Conservation (phyloP, 2,797 vertebrate genomes). For the Tachyglossus aculeatus region DNA sequence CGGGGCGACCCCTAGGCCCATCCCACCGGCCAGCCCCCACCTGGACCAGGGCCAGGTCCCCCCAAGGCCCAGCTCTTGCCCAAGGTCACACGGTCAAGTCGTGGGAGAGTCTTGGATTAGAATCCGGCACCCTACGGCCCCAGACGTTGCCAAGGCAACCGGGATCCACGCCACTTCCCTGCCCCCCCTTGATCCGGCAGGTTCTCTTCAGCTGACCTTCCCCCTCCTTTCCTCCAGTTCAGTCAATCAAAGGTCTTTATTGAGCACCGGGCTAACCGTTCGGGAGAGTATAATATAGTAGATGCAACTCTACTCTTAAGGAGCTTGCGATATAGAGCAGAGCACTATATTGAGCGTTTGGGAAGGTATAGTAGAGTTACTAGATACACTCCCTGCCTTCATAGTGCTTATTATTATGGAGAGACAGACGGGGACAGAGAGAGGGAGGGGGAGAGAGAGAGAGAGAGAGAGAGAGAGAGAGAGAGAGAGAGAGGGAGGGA, state of each 20-base stretch:
- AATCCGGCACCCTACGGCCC: background rate
- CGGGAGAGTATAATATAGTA: rapidly evolving
- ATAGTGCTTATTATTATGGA: background rate
- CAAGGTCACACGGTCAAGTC: background rate
- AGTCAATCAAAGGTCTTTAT: background rate
- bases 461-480: background rate
- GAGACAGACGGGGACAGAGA: background rate
- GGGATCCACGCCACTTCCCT: background rate
- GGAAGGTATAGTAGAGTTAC: background rate
- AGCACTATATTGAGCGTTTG: background rate
- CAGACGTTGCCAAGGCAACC: background rate
- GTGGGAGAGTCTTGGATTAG: background rate
- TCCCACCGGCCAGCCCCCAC: background rate
- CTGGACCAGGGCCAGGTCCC: background rate
- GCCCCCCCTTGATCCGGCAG: no score
- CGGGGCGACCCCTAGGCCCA: background rate
- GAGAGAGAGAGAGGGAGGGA: background rate
- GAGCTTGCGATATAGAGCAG: background rate
- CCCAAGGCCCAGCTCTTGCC: no score
- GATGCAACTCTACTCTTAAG: background rate
- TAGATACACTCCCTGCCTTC: background rate
- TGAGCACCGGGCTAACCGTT: background rate
- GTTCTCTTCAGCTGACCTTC: no score
- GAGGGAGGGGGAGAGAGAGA: background rate
- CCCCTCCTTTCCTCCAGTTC: background rate